Evolutionary conservation across 2,113 vertebrate genomes (phyloP), one percentile per base, ranked within the genome.

Genomic region (Scortum barcoo): DNA sequence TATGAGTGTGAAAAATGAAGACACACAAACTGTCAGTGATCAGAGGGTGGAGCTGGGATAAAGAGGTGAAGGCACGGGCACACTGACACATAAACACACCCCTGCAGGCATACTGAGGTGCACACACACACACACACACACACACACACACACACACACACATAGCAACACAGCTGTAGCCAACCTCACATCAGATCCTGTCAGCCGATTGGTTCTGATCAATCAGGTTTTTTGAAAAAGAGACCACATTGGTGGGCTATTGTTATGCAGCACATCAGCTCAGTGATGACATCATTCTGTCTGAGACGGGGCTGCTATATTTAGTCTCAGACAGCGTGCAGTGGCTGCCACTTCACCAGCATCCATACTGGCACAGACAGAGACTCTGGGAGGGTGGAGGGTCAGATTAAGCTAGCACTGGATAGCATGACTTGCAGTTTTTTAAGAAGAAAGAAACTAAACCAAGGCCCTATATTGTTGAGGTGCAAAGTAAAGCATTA

Each of bases 251-350:
- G 86, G 89, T 88, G 68, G 78, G 38, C 8, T 38, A 80, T 91
- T 86, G 88, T 81, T 75, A 58, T 84, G 88, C 81, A 58, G 85
- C 83, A 88, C 79, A 93, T 91, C 90, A 91, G 84, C 91, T 88
- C 78, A 90, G 72, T 63, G 80, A 87, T 93, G 92, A 94, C 85
- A 85, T 95, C 90, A 92, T 82, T 79, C 81, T 85, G 90, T 93
- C 93, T 93, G 79, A 92, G 89, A 90, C 67, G 66, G 56, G 36
- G 87, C 36, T 73, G 80, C 94, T 93, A 94, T 91, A 92, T 94
- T 91, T 95, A 95, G 92, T 28, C 66, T 33, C 74, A 86, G 91
- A 88, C 87, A 78, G 75, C 16, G 56, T 76, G 73, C 72, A 81
- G 83, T 54, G 66, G 77, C 80, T 83, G 75, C 71, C 20, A 70